Percentiles rank a stretch among this genome's conserved stretches.
Evolutionary conservation across 64 coral and sea anemone genomes (phyloP).

Genomic region (Montipora foliosa): DNA sequence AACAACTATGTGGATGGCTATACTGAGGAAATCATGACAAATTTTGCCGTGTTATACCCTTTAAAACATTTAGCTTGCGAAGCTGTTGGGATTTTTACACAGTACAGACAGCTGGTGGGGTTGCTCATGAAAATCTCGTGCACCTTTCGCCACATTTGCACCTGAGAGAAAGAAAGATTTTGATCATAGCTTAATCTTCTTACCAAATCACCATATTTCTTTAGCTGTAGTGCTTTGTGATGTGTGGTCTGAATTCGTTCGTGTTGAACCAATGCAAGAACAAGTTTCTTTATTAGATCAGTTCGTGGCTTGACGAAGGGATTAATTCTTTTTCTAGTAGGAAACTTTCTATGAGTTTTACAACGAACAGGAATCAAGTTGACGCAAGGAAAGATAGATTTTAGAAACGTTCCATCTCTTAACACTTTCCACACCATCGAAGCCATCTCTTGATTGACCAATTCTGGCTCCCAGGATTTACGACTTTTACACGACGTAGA

Average conservation of each 20-base stretch:
- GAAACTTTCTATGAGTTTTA: slow-evolving; percentile 87
- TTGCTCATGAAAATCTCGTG: no score
- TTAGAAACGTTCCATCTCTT: slow-evolving; percentile 10
- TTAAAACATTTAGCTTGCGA: no score
- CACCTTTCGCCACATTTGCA: no score
- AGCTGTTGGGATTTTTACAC: no score
- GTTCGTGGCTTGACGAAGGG: slow-evolving; percentile 92
- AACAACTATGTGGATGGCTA: no score
- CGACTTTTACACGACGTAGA: no score
- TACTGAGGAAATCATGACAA: no score
- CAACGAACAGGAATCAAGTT: slow-evolving; percentile 80
- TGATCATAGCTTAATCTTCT: not conserved
- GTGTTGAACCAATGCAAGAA: slow-evolving; percentile 87
- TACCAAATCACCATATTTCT: slow-evolving; percentile 97
- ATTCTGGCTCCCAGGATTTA: not conserved
- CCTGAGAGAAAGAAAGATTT: not conserved
- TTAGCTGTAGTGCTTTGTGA: slow-evolving; percentile 86
- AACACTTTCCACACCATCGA: slow-evolving; percentile 42
- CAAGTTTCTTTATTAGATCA: slow-evolving; percentile 91
- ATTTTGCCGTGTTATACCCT: no score
- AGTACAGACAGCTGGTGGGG: no score
- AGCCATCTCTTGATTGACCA: slow-evolving; percentile 67
- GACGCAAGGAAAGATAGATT: slow-evolving; percentile 48
- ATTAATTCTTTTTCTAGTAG: slow-evolving; percentile 81
- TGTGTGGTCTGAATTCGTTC: slow-evolving; percentile 96